These are phyloP conservation scores for Omphaloscelis lunosa DNA, from an alignment of 2,888 invertebrate genomes.

Conservation along the genomic window DNA sequence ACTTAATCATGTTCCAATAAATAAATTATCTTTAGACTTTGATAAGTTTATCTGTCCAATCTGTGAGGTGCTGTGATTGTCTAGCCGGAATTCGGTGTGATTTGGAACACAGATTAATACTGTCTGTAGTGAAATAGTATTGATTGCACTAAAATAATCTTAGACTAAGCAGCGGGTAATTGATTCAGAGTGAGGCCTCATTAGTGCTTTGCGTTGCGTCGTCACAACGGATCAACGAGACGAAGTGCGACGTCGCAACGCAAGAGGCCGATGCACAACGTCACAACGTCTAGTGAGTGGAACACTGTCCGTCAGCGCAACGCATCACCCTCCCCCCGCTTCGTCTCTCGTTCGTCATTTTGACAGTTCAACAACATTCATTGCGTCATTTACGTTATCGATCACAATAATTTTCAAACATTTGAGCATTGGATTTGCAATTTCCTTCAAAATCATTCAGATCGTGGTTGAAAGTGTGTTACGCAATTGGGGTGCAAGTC, in stretches of 20 bases:
- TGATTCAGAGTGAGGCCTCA: too few species aligned
- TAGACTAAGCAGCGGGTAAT: not conserved
- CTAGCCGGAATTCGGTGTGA: not conserved
- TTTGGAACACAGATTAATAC: not conserved
- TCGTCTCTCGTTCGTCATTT: too few species aligned
- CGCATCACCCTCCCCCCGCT: too few species aligned
- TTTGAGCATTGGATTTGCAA: too few species aligned
- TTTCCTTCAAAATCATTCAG: not conserved
- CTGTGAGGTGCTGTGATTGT: not conserved
- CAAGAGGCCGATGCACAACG: too few species aligned
- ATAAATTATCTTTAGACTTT: slow-evolving; percentile 5
- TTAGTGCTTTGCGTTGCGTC: too few species aligned
- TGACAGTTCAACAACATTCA: not conserved
- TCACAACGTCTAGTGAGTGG: too few species aligned
- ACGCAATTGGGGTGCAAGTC: not conserved
- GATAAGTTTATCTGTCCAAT: slow-evolving; percentile 16
- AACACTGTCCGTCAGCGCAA: too few species aligned
- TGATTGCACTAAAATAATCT: not conserved
- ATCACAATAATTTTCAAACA: not conserved
- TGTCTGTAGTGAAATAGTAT: not conserved
- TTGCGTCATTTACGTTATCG: not conserved
- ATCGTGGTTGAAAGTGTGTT: not conserved
- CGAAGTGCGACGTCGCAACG: too few species aligned
- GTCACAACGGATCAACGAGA: too few species aligned
- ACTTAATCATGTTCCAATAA: slow-evolving; percentile 10